Evolutionary conservation across 2,888 invertebrate genomes (phyloP).

Genomic region (Andrena marginata): DNA sequence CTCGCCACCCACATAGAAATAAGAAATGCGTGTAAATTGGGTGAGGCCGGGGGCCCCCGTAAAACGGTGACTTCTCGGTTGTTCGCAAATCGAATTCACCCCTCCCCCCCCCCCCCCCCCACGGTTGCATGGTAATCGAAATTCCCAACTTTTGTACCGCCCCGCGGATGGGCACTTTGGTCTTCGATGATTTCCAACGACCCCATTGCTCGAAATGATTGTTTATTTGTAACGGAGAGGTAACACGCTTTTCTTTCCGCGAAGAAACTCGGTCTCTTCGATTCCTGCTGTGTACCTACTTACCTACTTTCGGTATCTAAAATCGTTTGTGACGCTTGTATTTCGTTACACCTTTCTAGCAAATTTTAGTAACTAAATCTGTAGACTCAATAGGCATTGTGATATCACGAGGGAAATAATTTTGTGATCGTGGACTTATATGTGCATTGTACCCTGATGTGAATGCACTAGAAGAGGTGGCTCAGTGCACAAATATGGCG

Average conservation of each 20-base stretch:
- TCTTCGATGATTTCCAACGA: conserved; percentile 27
- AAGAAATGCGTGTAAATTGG: conserved; percentile 71
- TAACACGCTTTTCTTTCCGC: not conserved
- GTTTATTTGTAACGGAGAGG: not conserved
- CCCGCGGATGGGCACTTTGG: not conserved
- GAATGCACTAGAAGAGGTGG: no score
- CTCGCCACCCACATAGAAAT: conserved; percentile 49
- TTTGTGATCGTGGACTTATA: no score
- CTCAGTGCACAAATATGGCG: no score
- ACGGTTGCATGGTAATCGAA: conserved; percentile 37
- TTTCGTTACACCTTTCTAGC: no score
- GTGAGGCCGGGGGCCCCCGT: conserved; percentile 29
- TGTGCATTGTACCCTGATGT: no score
- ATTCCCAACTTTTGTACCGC: conserved; percentile 38
- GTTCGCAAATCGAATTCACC: conserved; percentile 56
- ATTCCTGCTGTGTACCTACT: not conserved
- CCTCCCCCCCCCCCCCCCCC: conserved; percentile 19
- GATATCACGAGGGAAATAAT: no score
- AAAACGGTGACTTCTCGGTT: conserved; percentile 46
- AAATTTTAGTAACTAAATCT: no score
- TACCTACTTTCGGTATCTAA: no score
- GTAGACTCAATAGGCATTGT: no score
- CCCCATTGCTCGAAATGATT: conserved; percentile 10
- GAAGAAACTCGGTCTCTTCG: not conserved
- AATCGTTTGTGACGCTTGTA: no score